Conservation (phyloP, 2,888 invertebrate genomes). For the Pecten maximus region DNA sequence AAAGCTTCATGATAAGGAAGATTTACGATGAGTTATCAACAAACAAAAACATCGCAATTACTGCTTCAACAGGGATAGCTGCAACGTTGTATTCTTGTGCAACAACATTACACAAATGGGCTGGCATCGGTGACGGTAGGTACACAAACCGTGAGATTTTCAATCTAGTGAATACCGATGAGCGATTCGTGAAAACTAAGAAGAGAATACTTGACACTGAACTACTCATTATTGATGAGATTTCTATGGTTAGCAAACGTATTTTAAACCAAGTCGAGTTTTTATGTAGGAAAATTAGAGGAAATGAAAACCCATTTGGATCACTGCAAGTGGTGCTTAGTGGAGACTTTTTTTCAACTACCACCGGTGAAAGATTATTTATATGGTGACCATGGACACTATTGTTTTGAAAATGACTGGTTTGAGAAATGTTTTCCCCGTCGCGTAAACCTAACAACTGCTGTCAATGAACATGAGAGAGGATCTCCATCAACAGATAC, state of each 20-base stretch:
- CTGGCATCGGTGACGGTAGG: conserved; percentile 53
- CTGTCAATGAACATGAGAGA: conserved; percentile 19
- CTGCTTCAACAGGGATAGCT: too few relatives aligned
- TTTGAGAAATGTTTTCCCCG: neutral
- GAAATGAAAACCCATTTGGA: conserved; percentile 40
- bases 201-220: conserved; percentile 43
- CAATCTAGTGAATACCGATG: conserved; percentile 47
- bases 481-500: neutral
- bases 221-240: conserved; percentile 49
- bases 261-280: conserved; percentile 42
- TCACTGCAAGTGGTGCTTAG: conserved; percentile 44
- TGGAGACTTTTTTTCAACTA: conserved; percentile 48
- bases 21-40: too few relatives aligned
- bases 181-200: conserved; percentile 40
- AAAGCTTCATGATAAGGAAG: too few relatives aligned
- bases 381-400: conserved; percentile 40
- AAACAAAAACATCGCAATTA: too few relatives aligned
- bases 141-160: conserved; percentile 46
- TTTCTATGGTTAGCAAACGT: conserved; percentile 53
- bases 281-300: conserved; percentile 38
- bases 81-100: too few relatives aligned
- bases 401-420: conserved; percentile 31
- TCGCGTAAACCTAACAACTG: neutral
- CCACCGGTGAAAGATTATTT: conserved; percentile 41
- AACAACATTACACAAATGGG: too few relatives aligned